Conservation (phyloP, 2,888 invertebrate species). For the Meiosimyza decipiens region DNA sequence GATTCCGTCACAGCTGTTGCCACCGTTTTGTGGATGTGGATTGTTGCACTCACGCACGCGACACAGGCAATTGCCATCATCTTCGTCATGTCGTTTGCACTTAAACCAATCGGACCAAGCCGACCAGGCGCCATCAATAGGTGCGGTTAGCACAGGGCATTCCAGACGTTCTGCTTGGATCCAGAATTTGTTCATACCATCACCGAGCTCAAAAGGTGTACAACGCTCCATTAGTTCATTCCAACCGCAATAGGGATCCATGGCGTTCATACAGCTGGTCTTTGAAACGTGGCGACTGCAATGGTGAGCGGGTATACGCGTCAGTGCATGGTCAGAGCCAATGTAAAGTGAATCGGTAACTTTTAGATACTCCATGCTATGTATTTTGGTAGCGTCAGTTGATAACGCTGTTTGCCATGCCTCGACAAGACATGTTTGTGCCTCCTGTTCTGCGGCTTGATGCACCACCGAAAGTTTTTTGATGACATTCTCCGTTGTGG, state of each 20-base stretch:
- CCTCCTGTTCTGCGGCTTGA: constrained; percentile 53
- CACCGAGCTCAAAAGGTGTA: constrained; percentile 75
- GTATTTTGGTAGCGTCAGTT: constrained; percentile 68
- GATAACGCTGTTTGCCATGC: constrained; percentile 75
- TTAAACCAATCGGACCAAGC: constrained; percentile 85
- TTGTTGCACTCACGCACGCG: constrained; percentile 84
- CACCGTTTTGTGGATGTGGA: constrained; percentile 83
- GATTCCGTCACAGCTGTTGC: constrained; percentile 75
- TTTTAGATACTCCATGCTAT: constrained; percentile 81
- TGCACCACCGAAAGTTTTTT: constrained; percentile 81
- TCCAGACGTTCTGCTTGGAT: constrained; percentile 73
- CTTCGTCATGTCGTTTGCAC: constrained; percentile 78
- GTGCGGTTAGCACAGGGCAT: constrained; percentile 77
- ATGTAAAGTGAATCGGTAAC: constrained; percentile 84
- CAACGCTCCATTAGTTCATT: constrained; percentile 81
- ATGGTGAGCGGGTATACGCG: constrained; percentile 81
- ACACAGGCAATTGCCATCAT: constrained; percentile 78
- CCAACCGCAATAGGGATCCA: constrained; percentile 97
- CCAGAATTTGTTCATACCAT: constrained; percentile 75
- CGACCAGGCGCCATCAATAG: constrained; percentile 88
- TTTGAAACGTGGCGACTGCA: constrained; percentile 79
- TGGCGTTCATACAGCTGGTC: constrained; percentile 81
- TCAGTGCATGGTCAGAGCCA: constrained; percentile 75
- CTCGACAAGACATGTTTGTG: constrained; percentile 85
- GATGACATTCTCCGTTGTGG: constrained; percentile 79